Evolutionary conservation across 1,140 invertebrate genomes (phyloP).

Genomic region (Hyposmocoma kahamanoa): DNA sequence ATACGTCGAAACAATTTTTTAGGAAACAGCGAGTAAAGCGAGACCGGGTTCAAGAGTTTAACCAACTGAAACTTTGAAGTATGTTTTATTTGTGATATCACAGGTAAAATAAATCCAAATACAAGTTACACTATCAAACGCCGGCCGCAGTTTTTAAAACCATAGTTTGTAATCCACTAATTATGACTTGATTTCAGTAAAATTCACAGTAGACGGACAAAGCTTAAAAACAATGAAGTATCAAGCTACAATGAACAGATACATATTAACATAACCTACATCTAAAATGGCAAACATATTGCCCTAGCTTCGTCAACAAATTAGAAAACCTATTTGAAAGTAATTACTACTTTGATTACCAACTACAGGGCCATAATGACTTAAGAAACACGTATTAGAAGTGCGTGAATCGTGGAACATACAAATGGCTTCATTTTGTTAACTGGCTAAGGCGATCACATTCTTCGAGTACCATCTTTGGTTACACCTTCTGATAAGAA

Average conservation of each 20-base stretch:
- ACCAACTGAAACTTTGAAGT: conserved; percentile 20
- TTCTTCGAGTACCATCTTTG: conserved; percentile 9
- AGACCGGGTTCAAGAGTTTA: conserved; percentile 59
- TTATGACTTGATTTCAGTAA: no score
- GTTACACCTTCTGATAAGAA: conserved; percentile 10
- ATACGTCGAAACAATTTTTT: neutral
- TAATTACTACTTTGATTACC: neutral
- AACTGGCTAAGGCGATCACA: conserved; percentile 9
- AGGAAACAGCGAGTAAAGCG: conserved; percentile 10
- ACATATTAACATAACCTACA: neutral
- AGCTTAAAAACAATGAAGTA: no score
- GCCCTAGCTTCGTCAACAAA: neutral
- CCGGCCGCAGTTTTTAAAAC: no score
- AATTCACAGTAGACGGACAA: no score
- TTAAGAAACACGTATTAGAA: neutral
- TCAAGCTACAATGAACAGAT: no score
- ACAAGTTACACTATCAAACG: conserved; percentile 58
- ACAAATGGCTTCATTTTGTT: conserved; percentile 22
- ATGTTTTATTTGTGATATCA: no score
- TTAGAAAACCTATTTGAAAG: neutral
- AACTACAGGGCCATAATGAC: neutral
- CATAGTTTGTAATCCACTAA: no score
- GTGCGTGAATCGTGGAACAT: conserved; percentile 13
- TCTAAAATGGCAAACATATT: conserved; percentile 2
- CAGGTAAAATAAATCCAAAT: no score